Percentiles rank a stretch among this genome's conserved stretches.
Evolutionary conservation across 2,113 vertebrate species (phyloP).

Genomic region (Lampris incognitus): DNA sequence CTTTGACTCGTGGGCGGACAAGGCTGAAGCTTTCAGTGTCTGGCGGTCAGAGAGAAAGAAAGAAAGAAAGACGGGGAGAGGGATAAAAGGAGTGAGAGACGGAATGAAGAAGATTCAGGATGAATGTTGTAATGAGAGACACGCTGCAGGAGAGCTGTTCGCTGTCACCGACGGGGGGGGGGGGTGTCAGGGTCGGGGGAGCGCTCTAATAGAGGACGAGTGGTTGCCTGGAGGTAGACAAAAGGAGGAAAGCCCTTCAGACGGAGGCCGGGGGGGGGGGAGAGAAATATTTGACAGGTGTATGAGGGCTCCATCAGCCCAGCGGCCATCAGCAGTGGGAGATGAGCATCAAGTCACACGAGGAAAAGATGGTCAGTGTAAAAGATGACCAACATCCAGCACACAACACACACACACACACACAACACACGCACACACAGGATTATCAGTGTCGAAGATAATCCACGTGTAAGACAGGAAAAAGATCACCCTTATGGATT

Average conservation of each 20-base stretch:
- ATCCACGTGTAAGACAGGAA: no score
- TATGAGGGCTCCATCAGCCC: no score
- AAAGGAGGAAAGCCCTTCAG: constrained; percentile 34
- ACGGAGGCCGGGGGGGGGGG: neutral
- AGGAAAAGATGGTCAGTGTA: no score
- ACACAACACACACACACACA: no score
- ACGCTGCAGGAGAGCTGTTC: constrained; percentile 76
- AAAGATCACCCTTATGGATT: no score
- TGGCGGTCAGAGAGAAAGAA: constrained; percentile 51
- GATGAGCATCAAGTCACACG: no score
- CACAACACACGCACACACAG: no score
- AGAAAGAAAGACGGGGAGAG: constrained; percentile 4
- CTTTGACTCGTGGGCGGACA: constrained; percentile 70
- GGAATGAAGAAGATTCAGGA: constrained; percentile 60
- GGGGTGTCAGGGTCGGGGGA: constrained; percentile 36
- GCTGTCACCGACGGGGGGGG: constrained; percentile 72
- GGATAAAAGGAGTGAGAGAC: neutral
- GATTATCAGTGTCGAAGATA: no score
- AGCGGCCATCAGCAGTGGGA: no score
- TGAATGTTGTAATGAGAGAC: constrained; percentile 77
- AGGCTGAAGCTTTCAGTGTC: constrained; percentile 75
- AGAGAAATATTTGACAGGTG: neutral
- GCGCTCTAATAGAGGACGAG: constrained; percentile 41
- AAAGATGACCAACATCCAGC: no score
- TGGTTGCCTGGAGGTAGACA: constrained; percentile 53